Evolutionary conservation across 2,113 vertebrate species (phyloP).

Genomic region (Mesoclemmys tuberculata): DNA sequence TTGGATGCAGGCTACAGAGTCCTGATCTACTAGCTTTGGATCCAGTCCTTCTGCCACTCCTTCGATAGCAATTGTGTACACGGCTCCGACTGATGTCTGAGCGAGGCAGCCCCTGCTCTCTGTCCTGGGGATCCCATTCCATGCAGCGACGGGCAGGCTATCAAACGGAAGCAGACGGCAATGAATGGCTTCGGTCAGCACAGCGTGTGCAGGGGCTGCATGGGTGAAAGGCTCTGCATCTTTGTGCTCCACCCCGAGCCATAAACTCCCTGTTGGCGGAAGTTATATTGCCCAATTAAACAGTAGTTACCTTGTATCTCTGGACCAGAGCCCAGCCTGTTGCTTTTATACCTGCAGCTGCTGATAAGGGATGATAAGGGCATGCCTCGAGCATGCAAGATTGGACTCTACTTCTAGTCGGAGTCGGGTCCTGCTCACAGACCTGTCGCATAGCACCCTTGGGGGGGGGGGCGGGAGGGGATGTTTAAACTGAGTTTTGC

Average conservation of each 20-base stretch:
- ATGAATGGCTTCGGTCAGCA: background rate
- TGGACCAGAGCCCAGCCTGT: background rate
- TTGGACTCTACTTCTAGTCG: background rate
- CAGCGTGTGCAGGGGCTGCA: background rate
- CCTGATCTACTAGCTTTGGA: no score
- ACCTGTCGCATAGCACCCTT: no score
- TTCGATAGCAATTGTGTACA: background rate
- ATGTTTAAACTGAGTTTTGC: background rate
- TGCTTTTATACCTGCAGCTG: background rate
- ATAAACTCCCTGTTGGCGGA: background rate
- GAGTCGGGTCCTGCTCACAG: background rate
- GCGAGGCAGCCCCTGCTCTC: background rate
- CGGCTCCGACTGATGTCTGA: background rate
- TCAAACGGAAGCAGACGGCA: background rate
- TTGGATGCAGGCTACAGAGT: no score
- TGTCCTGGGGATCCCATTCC: background rate
- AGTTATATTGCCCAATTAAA: background rate
- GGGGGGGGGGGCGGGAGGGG: no score
- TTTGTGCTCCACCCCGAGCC: background rate
- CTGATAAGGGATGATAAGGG: background rate
- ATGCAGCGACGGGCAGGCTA: background rate
- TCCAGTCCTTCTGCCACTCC: background rate
- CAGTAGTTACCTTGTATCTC: background rate
- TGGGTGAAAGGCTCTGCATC: background rate
- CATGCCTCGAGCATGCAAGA: background rate